Conservation (phyloP, 2,113 vertebrate species). For the Crotalus horridus region DNA sequence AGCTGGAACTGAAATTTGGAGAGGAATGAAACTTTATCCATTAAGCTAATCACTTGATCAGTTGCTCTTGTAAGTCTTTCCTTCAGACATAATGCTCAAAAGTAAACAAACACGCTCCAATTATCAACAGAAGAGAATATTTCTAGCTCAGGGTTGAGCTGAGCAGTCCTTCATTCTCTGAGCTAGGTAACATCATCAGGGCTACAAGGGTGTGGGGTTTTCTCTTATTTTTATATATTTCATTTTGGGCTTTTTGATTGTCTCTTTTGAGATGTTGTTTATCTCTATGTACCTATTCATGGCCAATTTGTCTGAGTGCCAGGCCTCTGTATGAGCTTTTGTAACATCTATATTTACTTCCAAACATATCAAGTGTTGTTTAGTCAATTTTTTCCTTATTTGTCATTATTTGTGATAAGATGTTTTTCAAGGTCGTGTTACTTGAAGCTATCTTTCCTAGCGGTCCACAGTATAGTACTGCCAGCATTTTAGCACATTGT, state of each 20-base stretch:
- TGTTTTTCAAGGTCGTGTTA: not conserved
- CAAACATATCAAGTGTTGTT: not conserved
- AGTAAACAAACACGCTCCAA: not conserved
- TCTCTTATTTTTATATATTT: not conserved
- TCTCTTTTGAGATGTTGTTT: not conserved
- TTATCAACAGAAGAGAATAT: not conserved
- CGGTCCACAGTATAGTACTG: not conserved
- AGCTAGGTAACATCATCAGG: too few species aligned
- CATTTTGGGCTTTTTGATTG: not conserved
- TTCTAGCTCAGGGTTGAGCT: not conserved
- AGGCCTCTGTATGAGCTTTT: not conserved
- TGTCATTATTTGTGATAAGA: too few species aligned
- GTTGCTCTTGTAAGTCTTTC: not conserved
- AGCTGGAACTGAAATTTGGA: not conserved
- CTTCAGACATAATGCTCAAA: not conserved
- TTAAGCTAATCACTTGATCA: not conserved
- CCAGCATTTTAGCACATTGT: not conserved
- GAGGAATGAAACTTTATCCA: not conserved
- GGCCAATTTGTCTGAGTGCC: not conserved
- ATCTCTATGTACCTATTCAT: not conserved
- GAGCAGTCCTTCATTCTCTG: not conserved
- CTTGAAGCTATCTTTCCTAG: not conserved
- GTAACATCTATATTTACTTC: not conserved
- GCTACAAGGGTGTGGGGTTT: not conserved
- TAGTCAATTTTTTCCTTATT: not conserved